These are phyloP conservation scores for Vespertilio murinus DNA, from an alignment of 2,797 vertebrate genomes.

Conservation along the genomic window DNA sequence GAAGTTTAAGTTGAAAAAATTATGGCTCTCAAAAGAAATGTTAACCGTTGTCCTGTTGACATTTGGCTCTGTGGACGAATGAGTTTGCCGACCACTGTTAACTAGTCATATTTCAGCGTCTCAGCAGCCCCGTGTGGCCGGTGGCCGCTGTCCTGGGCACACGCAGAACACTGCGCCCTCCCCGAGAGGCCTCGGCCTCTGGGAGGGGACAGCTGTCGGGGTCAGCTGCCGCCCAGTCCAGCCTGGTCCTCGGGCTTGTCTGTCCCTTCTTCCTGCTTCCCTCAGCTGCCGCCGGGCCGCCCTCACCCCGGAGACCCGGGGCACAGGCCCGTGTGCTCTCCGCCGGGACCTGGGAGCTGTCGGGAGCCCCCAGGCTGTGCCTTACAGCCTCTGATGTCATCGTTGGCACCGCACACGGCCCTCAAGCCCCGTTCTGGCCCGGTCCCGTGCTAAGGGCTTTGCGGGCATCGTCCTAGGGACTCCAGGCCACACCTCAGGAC, in stretches of 20 bases:
- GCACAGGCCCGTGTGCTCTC: accelerated
- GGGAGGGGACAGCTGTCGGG: background rate
- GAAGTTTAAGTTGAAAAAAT: too few relatives aligned
- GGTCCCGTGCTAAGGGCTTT: background rate
- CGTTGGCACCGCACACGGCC: background rate
- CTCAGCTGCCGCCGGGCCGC: background rate
- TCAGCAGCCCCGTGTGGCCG: background rate
- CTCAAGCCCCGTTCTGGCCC: background rate
- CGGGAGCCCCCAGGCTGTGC: background rate
- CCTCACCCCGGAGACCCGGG: background rate
- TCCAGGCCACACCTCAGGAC: background rate
- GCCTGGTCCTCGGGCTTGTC: accelerated
- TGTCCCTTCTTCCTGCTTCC: background rate
- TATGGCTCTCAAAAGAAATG: too few relatives aligned
- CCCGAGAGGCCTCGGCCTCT: background rate
- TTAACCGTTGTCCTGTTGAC: too few relatives aligned
- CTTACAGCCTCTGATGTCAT: background rate
- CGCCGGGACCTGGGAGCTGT: background rate
- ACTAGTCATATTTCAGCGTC: background rate
- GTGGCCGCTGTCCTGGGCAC: background rate
- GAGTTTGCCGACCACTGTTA: too few relatives aligned
- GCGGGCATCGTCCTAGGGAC: background rate
- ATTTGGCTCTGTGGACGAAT: too few relatives aligned
- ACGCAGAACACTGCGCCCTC: background rate
- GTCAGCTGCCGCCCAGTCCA: background rate